Evolutionary conservation across 2,797 vertebrate species (phyloP).

Genomic region (Orestias chungarensis): DNA sequence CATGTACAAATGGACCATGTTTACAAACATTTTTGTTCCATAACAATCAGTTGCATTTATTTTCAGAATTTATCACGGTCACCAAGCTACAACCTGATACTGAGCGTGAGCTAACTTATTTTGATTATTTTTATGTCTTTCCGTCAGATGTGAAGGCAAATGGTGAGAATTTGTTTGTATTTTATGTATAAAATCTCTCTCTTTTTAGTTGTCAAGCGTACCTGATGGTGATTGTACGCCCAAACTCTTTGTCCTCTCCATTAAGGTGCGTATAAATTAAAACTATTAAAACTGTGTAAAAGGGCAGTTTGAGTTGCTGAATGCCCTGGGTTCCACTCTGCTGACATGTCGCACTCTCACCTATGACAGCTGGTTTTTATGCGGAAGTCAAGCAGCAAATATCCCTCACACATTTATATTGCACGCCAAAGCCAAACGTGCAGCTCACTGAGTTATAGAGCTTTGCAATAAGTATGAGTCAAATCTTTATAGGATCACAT

Average conservation of each 20-base stretch:
- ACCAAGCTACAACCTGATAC: constrained; percentile 40
- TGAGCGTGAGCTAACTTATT: constrained; percentile 33
- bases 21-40: too few species aligned
- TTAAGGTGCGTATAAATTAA: constrained; percentile 84
- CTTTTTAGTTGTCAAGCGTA: constrained; percentile 85
- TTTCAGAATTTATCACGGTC: too few species aligned
- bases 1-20: too few species aligned
- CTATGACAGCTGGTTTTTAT: constrained; percentile 23
- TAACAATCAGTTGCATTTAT: too few species aligned
- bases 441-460: constrained; percentile 2
- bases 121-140: too few species aligned
- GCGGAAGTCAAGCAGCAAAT: constrained; percentile 10
- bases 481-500: neutral
- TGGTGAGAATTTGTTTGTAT: constrained; percentile 6
- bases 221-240: constrained; percentile 88
- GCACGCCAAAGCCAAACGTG: constrained; percentile 20
- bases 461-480: neutral
- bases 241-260: constrained; percentile 90
- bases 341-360: too few species aligned
- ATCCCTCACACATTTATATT: too few species aligned
- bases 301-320: too few species aligned
- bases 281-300: too few species aligned
- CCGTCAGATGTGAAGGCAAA: too few species aligned
- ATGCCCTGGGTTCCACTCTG: too few species aligned
- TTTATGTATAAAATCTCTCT: constrained; percentile 20